Conservation (phyloP, 2,888 invertebrate genomes). For the Bimastos eiseni region DNA sequence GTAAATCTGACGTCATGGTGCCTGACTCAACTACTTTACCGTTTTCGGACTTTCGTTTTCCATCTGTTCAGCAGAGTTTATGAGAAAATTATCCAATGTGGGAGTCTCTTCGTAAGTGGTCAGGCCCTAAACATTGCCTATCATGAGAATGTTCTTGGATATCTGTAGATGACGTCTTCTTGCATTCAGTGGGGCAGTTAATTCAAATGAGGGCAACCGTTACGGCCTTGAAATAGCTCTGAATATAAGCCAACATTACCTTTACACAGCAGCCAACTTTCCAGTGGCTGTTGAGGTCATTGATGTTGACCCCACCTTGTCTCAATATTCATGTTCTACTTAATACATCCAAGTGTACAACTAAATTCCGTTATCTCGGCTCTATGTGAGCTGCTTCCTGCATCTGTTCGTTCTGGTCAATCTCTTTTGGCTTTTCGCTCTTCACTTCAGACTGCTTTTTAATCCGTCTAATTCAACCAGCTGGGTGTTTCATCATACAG, state of each 20-base stretch:
- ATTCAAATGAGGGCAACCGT: neutral
- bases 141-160: neutral
- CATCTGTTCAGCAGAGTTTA: neutral
- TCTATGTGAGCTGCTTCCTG: no score
- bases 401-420: no score
- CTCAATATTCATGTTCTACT: no score
- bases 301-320: no score
- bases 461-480: no score
- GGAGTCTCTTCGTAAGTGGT: neutral
- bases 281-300: no score
- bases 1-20: neutral
- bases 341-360: no score
- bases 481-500: no score
- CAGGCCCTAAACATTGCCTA: neutral
- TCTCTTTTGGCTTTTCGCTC: no score
- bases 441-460: no score
- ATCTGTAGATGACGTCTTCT: neutral
- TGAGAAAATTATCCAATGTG: neutral
- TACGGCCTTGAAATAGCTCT: neutral
- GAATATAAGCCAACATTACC: neutral
- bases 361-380: no score
- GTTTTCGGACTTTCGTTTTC: neutral
- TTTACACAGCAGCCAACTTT: no score
- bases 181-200: neutral
- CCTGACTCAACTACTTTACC: neutral